Percentiles rank a stretch among this genome's conserved stretches.
These are phyloP conservation scores for Notarius lentiginosus DNA, from an alignment of 2,113 vertebrate genomes.

Conservation along the genomic window DNA sequence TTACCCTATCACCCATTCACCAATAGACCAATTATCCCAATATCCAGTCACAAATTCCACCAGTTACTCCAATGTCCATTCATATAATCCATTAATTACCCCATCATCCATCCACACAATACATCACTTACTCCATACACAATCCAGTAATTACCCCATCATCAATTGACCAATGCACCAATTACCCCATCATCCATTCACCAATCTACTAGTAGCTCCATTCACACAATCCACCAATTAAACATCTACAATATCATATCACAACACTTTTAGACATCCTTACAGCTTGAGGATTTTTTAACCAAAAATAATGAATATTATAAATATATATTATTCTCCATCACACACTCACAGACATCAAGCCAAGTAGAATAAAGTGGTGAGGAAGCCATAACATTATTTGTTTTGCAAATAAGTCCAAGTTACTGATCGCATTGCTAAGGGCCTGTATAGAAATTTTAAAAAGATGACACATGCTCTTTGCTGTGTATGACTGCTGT, in stretches of 20 bases:
- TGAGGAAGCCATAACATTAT: neutral
- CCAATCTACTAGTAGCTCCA: neutral
- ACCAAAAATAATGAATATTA: neutral
- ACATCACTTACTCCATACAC: too few species aligned
- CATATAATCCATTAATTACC: too few species aligned
- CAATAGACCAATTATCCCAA: too few species aligned
- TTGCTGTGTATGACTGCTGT: too few species aligned
- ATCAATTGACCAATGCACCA: neutral
- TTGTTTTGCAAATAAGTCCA: constrained; percentile 13
- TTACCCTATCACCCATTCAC: too few species aligned
- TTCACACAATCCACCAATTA: neutral
- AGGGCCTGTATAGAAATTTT: neutral
- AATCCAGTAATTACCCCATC: neutral
- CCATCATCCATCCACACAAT: neutral
- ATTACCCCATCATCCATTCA: neutral
- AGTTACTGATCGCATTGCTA: neutral
- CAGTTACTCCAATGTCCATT: neutral
- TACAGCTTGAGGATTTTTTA: neutral
- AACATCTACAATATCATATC: neutral
- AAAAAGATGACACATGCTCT: too few species aligned
- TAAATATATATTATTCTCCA: neutral
- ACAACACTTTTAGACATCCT: neutral
- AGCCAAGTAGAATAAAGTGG: neutral
- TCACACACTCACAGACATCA: too few species aligned
- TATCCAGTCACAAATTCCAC: neutral